Percentiles rank a stretch among this genome's conserved stretches.
Evolutionary conservation across 2,888 invertebrate genomes (phyloP).

Genomic region (Kryphioiulus occultus): DNA sequence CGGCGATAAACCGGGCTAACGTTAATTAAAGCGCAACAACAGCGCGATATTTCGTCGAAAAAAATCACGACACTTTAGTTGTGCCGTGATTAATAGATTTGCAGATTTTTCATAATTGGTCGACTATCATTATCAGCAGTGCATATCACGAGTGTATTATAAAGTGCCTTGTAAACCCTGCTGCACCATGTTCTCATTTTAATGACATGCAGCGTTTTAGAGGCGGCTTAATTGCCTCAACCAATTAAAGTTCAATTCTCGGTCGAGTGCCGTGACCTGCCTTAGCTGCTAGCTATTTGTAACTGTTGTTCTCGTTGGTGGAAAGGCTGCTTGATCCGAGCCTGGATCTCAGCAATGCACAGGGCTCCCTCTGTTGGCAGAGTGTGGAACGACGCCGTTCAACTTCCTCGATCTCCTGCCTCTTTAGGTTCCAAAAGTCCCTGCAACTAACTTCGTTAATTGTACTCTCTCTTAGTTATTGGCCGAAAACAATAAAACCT

Average conservation of each 20-base stretch:
- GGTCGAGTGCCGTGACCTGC: slow-evolving; percentile 41
- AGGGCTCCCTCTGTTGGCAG: neutral
- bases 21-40: neutral
- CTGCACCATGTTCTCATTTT: slow-evolving; percentile 18
- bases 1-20: neutral
- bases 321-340: neutral
- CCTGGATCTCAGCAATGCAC: neutral
- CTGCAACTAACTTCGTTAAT: too few relatives aligned
- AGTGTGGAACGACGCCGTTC: neutral
- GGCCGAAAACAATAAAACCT: too few relatives aligned
- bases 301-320: slow-evolving; percentile 16
- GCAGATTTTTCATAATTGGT: slow-evolving; percentile 16
- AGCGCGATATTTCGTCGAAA: neutral
- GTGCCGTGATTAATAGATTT: slow-evolving; percentile 17
- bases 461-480: too few relatives aligned
- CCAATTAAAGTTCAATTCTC: slow-evolving; percentile 45
- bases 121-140: slow-evolving; percentile 9
- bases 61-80: neutral
- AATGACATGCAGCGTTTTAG: slow-evolving; percentile 44
- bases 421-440: too few relatives aligned
- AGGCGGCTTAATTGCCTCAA: slow-evolving; percentile 43
- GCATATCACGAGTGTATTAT: slow-evolving; percentile 1
- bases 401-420: neutral
- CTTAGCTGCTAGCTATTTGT: slow-evolving; percentile 7
- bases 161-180: slow-evolving; percentile 16